A percentile compares a stretch with the other conserved stretches of the same genome.
Conservation (phyloP, 2,888 invertebrate genomes). For the Thereva unica region DNA sequence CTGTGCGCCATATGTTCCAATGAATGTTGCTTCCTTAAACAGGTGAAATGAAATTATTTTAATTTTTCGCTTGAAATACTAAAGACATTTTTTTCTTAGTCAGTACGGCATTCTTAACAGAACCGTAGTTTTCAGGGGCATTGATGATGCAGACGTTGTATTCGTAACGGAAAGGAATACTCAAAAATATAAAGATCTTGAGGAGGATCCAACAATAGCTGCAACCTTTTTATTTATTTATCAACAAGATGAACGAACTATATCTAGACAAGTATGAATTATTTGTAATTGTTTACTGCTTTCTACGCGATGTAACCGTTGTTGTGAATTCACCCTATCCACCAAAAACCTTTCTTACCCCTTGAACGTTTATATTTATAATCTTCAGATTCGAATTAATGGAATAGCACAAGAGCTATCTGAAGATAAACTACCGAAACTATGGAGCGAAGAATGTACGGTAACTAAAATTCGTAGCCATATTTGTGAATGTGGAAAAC, state of each 20-base stretch:
- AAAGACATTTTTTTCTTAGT: constrained; percentile 39
- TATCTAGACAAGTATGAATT: constrained; percentile 29
- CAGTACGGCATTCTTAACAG: constrained; percentile 53
- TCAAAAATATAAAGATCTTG: constrained; percentile 50
- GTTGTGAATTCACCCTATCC: background rate
- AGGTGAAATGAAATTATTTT: constrained; percentile 40
- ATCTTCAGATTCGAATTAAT: constrained; percentile 44
- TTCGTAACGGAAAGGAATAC: constrained; percentile 52
- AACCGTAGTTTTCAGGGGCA: constrained; percentile 51
- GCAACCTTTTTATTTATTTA: constrained; percentile 47
- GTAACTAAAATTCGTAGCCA: constrained; percentile 50
- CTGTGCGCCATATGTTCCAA: constrained; percentile 39
- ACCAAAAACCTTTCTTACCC: too few species aligned
- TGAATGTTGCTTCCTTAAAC: constrained; percentile 54
- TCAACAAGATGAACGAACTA: background rate
- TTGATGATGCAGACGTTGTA: constrained; percentile 45
- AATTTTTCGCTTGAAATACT: background rate
- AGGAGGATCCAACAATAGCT: constrained; percentile 48
- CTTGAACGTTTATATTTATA: background rate
- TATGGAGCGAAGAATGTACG: constrained; percentile 50
- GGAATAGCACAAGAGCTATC: constrained; percentile 50
- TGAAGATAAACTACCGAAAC: constrained; percentile 43
- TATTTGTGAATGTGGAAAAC: constrained; percentile 52
- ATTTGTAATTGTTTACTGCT: background rate
- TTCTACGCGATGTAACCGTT: background rate